phyloP scores from a whole-genome alignment of 2,888 invertebrate species.

The Rhodophaea formosa region DNA sequence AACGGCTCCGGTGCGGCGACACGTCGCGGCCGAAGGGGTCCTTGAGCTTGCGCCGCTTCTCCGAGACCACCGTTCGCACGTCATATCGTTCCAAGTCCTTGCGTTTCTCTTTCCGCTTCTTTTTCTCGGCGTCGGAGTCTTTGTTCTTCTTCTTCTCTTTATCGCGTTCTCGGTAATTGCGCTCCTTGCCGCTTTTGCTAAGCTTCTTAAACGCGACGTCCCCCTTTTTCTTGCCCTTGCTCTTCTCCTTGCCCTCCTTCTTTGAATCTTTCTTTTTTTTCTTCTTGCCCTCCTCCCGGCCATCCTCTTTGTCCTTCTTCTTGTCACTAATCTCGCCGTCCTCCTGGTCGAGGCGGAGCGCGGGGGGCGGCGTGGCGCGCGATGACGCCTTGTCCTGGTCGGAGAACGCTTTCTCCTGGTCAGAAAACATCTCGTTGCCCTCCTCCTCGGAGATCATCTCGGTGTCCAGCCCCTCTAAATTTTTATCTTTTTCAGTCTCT shows the following conservation, averaged over 20 bases:
- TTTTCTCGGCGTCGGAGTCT: constrained; percentile 38
- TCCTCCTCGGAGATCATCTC: constrained; percentile 89
- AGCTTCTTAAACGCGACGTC: constrained; percentile 88
- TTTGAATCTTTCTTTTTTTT: constrained; percentile 79
- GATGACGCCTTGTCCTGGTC: constrained; percentile 49
- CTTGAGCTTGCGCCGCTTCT: constrained; percentile 84
- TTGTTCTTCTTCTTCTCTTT: constrained; percentile 74
- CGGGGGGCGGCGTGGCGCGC: constrained; percentile 63
- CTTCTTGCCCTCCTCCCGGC: constrained; percentile 57
- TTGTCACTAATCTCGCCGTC: constrained; percentile 82
- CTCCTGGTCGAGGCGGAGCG: constrained; percentile 70
- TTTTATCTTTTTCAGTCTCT: constrained; percentile 62
- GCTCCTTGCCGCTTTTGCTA: constrained; percentile 87
- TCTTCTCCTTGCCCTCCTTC: constrained; percentile 66
- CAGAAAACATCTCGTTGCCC: constrained; percentile 84
- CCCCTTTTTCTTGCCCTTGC: constrained; percentile 70
- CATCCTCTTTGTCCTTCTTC: constrained; percentile 37
- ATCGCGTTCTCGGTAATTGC: constrained; percentile 87
- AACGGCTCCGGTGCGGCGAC: constrained; percentile 49
- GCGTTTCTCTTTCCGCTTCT: constrained; percentile 80
- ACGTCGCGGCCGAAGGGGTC: constrained; percentile 91
- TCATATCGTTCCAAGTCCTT: constrained; percentile 92
- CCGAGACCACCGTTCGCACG: constrained; percentile 88
- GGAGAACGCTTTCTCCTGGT: constrained; percentile 69
- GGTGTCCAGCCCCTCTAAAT: constrained; percentile 84